Evolutionary conservation across 2,888 invertebrate species (phyloP), one percentile per base, ranked within the genome.

Genomic region (Prenolepis imparis): DNA sequence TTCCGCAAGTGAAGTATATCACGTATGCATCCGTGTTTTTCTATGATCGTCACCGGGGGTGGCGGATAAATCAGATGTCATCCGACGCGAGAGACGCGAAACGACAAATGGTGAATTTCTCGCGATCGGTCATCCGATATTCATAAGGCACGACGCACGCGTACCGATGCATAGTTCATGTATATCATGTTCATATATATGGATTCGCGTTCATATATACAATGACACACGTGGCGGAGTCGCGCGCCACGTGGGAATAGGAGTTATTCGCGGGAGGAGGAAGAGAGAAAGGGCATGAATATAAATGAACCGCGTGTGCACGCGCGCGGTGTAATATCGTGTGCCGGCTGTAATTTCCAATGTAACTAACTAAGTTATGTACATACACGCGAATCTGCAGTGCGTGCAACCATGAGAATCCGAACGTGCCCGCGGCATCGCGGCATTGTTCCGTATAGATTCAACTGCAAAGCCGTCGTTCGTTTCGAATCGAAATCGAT

Each of bases 311-410:
- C 77, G 52, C 73, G 74, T 73, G 77, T 64, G 64, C 72, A 57
- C 63, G 44, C 70, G 48, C 86, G 84, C 86, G 83, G 66, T 90
- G 89, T 91, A 91, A 91, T 90, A 90, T 90, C 90, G 84, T 86
- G 89, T 89, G 89, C 88, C 85, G 89, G 88, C 89, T 91, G 91
- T 89, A 91, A 91, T 90, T 91, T 87, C 88, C 88, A 86, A 85
- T 87, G 85, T 83, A 85, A 83, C 84, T 91, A 90, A 90, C 89
- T 90, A 86, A 84, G 86, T 90, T 91, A 88, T 88, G 86, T 88
- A 85, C 32, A 64, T 52, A n/a, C 75, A 48, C 48, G 59, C 61
- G 73, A 74, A 48, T 61, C 18, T 61, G 61, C 61, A 21, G 12
- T 48, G 80, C 74, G 48, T 59, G 74, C 72, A 61, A 28, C 4